phyloP scores from a whole-genome alignment of 1,140 invertebrate species.

The Euwallacea similis region DNA sequence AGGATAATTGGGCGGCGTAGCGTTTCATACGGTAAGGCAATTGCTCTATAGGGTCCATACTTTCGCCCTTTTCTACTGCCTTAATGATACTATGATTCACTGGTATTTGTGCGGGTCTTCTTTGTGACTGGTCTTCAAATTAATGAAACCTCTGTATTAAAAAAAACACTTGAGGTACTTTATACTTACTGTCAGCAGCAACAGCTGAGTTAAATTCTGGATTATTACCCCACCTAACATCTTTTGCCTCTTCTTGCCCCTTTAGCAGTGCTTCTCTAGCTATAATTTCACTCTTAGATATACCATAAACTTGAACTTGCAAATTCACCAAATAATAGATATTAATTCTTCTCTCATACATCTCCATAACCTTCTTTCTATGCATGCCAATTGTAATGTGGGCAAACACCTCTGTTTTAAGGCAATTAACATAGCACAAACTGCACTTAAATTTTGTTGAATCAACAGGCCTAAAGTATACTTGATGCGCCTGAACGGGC shows the following conservation, averaged over 20 bases:
- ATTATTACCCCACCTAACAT: background rate
- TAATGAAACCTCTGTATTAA: background rate
- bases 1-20: background rate
- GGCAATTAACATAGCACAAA: constrained; percentile 20
- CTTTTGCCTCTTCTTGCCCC: background rate
- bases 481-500: constrained; percentile 43
- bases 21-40: constrained; percentile 41
- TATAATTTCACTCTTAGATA: background rate
- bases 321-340: constrained; percentile 36
- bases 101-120: background rate
- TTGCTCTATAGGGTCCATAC: constrained; percentile 11
- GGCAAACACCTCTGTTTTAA: constrained; percentile 5
- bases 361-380: constrained; percentile 34
- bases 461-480: constrained; percentile 38
- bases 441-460: constrained; percentile 27
- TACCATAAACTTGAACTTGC: constrained; percentile 39
- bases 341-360: constrained; percentile 28
- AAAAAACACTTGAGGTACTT: background rate
- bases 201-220: background rate
- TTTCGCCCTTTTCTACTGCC: constrained; percentile 31
- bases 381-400: constrained; percentile 36
- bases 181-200: background rate
- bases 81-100: constrained; percentile 35
- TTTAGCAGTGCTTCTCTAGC: background rate
- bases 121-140: background rate